Conservation (phyloP, 2,888 invertebrate species). For the Sturmia bella region DNA sequence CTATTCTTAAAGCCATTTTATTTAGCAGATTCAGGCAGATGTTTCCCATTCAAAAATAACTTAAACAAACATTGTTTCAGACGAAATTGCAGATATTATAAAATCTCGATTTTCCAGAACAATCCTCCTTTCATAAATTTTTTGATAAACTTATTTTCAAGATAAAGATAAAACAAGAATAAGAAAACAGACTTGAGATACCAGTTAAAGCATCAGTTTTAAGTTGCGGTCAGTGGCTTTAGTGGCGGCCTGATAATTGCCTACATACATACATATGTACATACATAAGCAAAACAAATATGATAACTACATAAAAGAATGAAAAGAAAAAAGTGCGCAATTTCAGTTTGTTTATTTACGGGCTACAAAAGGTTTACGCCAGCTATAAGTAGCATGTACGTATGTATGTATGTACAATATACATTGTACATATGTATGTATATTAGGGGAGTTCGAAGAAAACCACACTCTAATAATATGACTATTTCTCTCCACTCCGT, state of each 20-base stretch:
- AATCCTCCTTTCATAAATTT: background rate
- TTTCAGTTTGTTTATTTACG: constrained; percentile 24
- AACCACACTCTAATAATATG: too few relatives aligned
- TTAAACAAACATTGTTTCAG: background rate
- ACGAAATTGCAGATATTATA: constrained; percentile 29
- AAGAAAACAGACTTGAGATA: background rate
- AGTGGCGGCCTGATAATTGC: constrained; percentile 55
- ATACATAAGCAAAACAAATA: too few relatives aligned
- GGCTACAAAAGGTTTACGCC: background rate
- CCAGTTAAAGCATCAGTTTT: background rate
- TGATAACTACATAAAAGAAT: background rate
- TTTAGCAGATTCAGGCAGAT: constrained; percentile 39
- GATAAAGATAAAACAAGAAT: constrained; percentile 19
- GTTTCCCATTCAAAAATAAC: background rate
- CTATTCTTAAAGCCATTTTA: too few relatives aligned
- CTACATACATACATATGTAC: constrained; percentile 1
- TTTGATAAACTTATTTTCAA: constrained; percentile 25
- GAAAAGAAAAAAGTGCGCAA: constrained; percentile 9
- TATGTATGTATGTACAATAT: background rate
- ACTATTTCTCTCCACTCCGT: too few relatives aligned
- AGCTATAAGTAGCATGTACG: background rate
- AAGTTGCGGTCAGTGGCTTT: constrained; percentile 63
- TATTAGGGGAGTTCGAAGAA: too few relatives aligned
- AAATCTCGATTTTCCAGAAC: constrained; percentile 34
- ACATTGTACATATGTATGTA: too few relatives aligned